phyloP scores from a whole-genome alignment of 2,113 vertebrate genomes.

The Felis chaus region DNA sequence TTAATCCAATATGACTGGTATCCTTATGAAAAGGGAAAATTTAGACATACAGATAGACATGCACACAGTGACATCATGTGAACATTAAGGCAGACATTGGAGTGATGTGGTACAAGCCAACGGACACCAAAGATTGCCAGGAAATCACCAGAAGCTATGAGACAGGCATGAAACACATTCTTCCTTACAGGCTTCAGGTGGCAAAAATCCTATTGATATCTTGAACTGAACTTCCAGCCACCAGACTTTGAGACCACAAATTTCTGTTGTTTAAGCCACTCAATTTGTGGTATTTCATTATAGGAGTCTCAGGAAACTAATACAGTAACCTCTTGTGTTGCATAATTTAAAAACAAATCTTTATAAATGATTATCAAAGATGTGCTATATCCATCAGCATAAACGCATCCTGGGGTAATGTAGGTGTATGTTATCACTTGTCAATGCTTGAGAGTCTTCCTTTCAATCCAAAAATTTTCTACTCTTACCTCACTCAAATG shows the following conservation, averaged over 20 bases:
- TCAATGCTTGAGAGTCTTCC: not conserved
- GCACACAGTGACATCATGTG: not conserved
- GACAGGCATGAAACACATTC: not conserved
- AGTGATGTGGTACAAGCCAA: not conserved
- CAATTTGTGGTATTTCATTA: not conserved
- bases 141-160: not conserved
- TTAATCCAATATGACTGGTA: not conserved
- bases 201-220: not conserved
- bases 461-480: not conserved
- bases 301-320: not conserved
- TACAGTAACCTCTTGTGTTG: not conserved
- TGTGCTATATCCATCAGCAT: not conserved
- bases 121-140: not conserved
- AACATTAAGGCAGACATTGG: not conserved
- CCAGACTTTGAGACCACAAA: not conserved
- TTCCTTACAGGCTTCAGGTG: not conserved
- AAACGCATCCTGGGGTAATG: not conserved
- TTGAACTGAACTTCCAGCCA: not conserved
- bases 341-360: not conserved
- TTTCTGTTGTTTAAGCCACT: constrained; percentile 4
- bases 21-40: not conserved
- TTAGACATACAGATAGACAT: not conserved
- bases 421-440: not conserved
- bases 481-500: not conserved
- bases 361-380: constrained; percentile 7